These are phyloP conservation scores for Pholis gunnellus DNA, from an alignment of 2,113 vertebrate species.

Conservation along the genomic window DNA sequence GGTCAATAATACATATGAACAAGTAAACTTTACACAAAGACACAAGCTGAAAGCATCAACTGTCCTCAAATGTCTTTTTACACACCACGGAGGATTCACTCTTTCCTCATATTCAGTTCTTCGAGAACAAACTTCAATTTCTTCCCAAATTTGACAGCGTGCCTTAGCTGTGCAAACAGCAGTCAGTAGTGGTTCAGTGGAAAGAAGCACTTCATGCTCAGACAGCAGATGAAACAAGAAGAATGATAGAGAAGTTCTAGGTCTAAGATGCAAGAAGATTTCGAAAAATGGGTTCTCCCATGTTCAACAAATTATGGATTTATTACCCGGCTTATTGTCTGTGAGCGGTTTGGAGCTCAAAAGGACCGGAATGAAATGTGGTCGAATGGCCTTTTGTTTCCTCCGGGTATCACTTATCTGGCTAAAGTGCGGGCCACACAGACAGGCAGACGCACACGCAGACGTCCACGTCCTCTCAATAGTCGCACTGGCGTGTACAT, in stretches of 20 bases:
- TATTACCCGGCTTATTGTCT: slow-evolving; percentile 42
- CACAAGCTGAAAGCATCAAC: neutral
- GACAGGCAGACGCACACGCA: slow-evolving; percentile 59
- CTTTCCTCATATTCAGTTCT: neutral
- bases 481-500: slow-evolving; percentile 71
- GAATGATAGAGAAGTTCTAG: neutral
- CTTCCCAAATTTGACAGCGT: neutral
- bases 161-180: neutral
- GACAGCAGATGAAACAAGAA: neutral
- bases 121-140: neutral
- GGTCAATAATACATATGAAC: neutral
- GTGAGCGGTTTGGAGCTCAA: slow-evolving; percentile 48
- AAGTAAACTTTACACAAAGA: neutral
- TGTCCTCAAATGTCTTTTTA: neutral
- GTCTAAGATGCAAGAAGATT: neutral
- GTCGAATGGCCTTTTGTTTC: slow-evolving; percentile 66
- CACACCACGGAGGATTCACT: neutral
- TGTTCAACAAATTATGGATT: slow-evolving; percentile 16
- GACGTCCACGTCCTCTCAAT: slow-evolving; percentile 64
- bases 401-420: slow-evolving; percentile 67
- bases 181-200: neutral
- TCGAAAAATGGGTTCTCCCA: slow-evolving; percentile 1
- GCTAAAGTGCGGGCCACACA: slow-evolving; percentile 68
- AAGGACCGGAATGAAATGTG: slow-evolving; percentile 58
- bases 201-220: neutral